Evolutionary conservation across 2,888 invertebrate species (phyloP), one percentile per base, ranked within the genome.

Genomic region (Orgyia antiqua): DNA sequence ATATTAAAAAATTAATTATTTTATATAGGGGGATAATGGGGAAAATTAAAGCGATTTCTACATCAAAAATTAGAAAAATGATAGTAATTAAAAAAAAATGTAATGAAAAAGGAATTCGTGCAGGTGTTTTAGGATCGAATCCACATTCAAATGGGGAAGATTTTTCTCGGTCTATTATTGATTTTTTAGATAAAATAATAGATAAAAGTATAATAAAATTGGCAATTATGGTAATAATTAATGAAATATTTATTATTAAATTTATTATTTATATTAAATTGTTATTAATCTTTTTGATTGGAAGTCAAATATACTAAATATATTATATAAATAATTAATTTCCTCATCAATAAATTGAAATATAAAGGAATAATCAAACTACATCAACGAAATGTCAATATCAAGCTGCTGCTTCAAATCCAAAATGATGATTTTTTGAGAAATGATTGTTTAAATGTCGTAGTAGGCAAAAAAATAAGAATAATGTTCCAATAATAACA

Each of bases 11-110:
- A 47, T 72, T 73, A 45, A 56, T 54, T 60, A 63, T 28, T 52
- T 66, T 62, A 54, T 71, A 76, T 42, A 62, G 27, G 0, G 77
- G 58, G 52, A 89, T 88, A 68, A 90, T 73, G 0, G 90, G 90
- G 0, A 91, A 62, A 63, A 91, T 75, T 64, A 92, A 49, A 0
- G 89, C 87, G 76, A 92, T 90, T 89, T 92, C 91, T 39, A 92
- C 87, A 84, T 92, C 91, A 87, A 92, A 92, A 80, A 92, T 90
- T 87, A 92, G 73, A 65, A 92, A 92, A 79, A 92, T 89, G 66
- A 91, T 75, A 19, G 90, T 88, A 68, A 92, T 89, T 84, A 93
- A 89, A 63, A 82, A 90, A 89, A 82, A 92, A 89, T 77, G 77
- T 30, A 77, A 4, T 0, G 77, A 79, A 46, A 79, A 79, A 0